Base-by-base conservation (phyloP, 1,140 invertebrate species). In the Ostrea denselamellosa region DNA sequence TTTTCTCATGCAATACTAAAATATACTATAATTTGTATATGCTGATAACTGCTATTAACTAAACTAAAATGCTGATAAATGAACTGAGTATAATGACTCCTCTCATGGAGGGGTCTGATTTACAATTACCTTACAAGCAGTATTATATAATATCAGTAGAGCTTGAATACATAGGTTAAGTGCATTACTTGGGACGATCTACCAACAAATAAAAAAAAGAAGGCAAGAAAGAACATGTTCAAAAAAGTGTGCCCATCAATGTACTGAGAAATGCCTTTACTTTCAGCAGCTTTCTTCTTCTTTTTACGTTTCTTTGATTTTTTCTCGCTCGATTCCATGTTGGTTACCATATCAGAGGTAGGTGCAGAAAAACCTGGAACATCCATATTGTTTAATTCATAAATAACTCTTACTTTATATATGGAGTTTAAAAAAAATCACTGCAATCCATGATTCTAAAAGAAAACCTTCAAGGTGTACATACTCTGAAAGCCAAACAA, bases 261-360 rank as follows among this genome's bases (percentile, higher is more conserved):
- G 68, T 77, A 77, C 68, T 77, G 68, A 77, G 68, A 77, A 62
- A 77, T 77, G 34, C 52, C 28, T 86, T 90, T 92, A 92, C 91
- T 91, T 90, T 91, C 91, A n/a, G 89, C 85, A 58, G 88, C 83
- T 83, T 85, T 94, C 90, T 93, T 93, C 90, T 93, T 93, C 92
- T 93, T 94, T 89, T 92, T 91, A 44, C 92, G 87, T 87, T 93
- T 93, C 89, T 93, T 93, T 25, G 91, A 86, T 90, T 93, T 93
- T 89, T 92, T 90, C 88, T 93, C 89, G 28, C 81, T 58, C 25
- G 85, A 58, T 56, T 68, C 71, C 68, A 77, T 28, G 68, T 28
- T 77, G 25, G 68, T 34, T 28, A 25, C 28, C 68, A 77, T 77
- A 9, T 85, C 54, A 86, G 89, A 81, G 87, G 91, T 89, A 88